A percentile compares a stretch with the other conserved stretches of the same genome.
phyloP scores from a whole-genome alignment of 2,113 vertebrate genomes.

The Ceyx cyanopectus region DNA sequence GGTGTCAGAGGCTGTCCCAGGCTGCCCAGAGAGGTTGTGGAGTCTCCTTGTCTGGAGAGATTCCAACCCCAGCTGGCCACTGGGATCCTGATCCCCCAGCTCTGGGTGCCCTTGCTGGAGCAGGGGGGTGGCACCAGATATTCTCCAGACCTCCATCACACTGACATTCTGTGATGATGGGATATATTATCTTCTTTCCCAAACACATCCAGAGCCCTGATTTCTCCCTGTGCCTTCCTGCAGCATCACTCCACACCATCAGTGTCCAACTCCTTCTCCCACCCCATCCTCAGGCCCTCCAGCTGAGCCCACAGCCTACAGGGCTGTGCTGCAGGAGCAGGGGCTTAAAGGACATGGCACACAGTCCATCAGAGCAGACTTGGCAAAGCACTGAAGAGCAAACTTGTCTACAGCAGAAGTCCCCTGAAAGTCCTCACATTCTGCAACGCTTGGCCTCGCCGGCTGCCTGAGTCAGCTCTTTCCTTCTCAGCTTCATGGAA shows the following conservation, averaged over 20 bases:
- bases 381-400: not conserved
- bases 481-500: constrained; percentile 39
- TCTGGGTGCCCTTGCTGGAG: not conserved
- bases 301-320: not conserved
- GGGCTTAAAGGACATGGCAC: not conserved
- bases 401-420: not conserved
- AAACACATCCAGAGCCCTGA: not conserved
- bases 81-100: no score
- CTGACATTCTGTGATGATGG: not conserved
- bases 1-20: no score
- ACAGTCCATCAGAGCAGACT: fast-evolving
- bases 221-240: not conserved
- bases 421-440: not conserved
- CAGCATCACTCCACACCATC: not conserved
- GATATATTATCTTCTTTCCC: not conserved
- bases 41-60: not conserved
- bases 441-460: not conserved
- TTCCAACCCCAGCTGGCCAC: no score
- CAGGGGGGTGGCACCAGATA: not conserved
- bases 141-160: not conserved
- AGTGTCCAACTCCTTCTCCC: no score
- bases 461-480: constrained; percentile 48
- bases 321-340: not conserved
- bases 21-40: no score
- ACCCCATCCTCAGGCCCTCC: not conserved